Evolutionary conservation across 1,140 invertebrate species (phyloP).

Genomic region (Panagrolaimus sp.): DNA sequence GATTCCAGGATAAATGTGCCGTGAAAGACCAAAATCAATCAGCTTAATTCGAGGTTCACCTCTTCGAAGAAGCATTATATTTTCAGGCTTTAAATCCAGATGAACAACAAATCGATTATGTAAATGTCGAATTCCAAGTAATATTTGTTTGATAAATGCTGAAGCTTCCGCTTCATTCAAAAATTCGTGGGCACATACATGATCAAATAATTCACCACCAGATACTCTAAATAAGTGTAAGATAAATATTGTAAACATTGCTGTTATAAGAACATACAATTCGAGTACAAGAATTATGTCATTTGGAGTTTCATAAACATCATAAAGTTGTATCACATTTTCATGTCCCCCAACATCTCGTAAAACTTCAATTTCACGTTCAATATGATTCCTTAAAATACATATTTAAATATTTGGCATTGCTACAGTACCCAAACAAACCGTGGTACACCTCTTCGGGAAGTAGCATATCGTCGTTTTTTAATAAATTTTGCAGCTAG

Average conservation of each 20-base stretch:
- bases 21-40: constrained; percentile 69
- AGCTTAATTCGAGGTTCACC: constrained; percentile 63
- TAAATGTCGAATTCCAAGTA: constrained; percentile 62
- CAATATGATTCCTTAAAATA: constrained; percentile 60
- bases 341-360: constrained; percentile 60
- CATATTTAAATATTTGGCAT: too few species aligned
- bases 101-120: constrained; percentile 63
- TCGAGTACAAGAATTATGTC: constrained; percentile 64
- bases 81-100: constrained; percentile 65
- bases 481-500: constrained; percentile 92
- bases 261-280: constrained; percentile 60
- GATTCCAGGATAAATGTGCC: constrained; percentile 60
- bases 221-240: constrained; percentile 60
- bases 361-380: constrained; percentile 63
- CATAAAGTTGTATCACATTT: constrained; percentile 63
- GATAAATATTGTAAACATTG: too few species aligned
- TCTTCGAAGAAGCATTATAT: constrained; percentile 62
- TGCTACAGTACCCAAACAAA: too few species aligned
- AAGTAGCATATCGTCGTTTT: constrained; percentile 72
- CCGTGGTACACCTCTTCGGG: constrained; percentile 60
- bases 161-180: constrained; percentile 63
- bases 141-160: constrained; percentile 63
- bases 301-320: constrained; percentile 62
- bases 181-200: constrained; percentile 63
- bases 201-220: constrained; percentile 65